phyloP scores from a whole-genome alignment of 2,888 invertebrate genomes.

The Noctua comes region DNA sequence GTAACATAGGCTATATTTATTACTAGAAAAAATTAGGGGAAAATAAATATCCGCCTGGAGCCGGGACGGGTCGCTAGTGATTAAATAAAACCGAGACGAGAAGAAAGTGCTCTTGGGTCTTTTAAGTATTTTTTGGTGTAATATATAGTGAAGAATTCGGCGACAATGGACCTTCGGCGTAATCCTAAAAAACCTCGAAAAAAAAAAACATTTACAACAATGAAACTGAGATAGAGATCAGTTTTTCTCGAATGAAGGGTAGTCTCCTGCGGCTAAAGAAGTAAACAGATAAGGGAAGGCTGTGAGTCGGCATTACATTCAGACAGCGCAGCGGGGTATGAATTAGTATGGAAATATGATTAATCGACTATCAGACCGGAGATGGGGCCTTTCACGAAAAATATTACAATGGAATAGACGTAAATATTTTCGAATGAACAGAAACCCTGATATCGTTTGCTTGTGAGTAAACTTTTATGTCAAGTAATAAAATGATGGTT shows the following conservation, averaged over 20 bases:
- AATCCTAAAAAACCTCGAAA: slow-evolving; percentile 25
- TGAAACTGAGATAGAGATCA: slow-evolving; percentile 42
- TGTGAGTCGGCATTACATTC: slow-evolving; percentile 56
- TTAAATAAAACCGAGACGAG: slow-evolving; percentile 24
- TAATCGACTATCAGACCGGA: slow-evolving; percentile 52
- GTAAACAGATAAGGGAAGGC: slow-evolving; percentile 50
- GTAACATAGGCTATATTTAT: no score
- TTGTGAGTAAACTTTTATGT: slow-evolving; percentile 11
- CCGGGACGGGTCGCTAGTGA: neutral
- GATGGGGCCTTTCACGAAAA: slow-evolving; percentile 46
- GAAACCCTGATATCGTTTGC: slow-evolving; percentile 23
- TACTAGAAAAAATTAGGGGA: no score
- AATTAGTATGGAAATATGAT: slow-evolving; percentile 63
- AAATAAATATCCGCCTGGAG: no score
- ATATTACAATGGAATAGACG: slow-evolving; percentile 38
- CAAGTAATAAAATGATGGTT: neutral
- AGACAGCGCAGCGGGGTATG: slow-evolving; percentile 53
- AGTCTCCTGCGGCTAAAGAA: slow-evolving; percentile 46
- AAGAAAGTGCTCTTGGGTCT: slow-evolving; percentile 2
- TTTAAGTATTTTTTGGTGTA: slow-evolving; percentile 26
- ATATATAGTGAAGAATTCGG: slow-evolving; percentile 18
- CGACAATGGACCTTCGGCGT: slow-evolving; percentile 13
- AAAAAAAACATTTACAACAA: slow-evolving; percentile 34
- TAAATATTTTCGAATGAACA: slow-evolving; percentile 39
- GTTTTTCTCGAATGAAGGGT: slow-evolving; percentile 36